Evolutionary conservation across 2,797 vertebrate genomes (phyloP).

Genomic region (Molossus molossus): DNA sequence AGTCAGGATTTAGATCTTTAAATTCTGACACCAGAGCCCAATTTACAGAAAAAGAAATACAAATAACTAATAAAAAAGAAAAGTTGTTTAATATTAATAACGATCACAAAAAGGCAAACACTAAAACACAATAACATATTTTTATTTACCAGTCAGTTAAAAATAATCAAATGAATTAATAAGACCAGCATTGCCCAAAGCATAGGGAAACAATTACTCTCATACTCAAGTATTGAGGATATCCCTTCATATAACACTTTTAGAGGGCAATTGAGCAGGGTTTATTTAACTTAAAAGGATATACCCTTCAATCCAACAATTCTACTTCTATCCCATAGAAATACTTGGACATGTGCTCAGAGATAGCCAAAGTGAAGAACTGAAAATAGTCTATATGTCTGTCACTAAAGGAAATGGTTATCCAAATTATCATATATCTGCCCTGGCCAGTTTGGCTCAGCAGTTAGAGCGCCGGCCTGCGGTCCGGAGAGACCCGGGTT

Average conservation of each 20-base stretch:
- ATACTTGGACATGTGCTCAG: background rate
- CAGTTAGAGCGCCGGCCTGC: too few relatives aligned
- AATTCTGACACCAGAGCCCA: background rate
- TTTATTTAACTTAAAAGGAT: background rate
- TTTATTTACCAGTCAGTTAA: background rate
- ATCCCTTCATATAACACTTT: background rate
- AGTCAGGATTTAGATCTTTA: background rate
- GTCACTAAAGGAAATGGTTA: background rate
- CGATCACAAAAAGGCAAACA: background rate
- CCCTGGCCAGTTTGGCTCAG: too few relatives aligned
- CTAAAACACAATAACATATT: constrained; percentile 2
- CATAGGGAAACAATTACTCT: background rate
- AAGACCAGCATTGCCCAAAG: background rate
- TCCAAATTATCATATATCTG: background rate
- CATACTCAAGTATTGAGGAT: background rate
- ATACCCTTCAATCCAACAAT: background rate
- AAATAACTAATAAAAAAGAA: constrained; percentile 1
- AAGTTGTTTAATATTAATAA: background rate
- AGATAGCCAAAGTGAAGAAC: background rate
- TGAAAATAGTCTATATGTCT: background rate
- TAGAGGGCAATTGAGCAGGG: background rate
- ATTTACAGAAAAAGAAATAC: constrained; percentile 17
- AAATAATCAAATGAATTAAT: background rate
- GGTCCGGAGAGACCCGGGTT: too few relatives aligned
- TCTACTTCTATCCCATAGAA: constrained; percentile 15